Conservation (phyloP, 2,113 vertebrate species). For the Bungarus multicinctus region DNA sequence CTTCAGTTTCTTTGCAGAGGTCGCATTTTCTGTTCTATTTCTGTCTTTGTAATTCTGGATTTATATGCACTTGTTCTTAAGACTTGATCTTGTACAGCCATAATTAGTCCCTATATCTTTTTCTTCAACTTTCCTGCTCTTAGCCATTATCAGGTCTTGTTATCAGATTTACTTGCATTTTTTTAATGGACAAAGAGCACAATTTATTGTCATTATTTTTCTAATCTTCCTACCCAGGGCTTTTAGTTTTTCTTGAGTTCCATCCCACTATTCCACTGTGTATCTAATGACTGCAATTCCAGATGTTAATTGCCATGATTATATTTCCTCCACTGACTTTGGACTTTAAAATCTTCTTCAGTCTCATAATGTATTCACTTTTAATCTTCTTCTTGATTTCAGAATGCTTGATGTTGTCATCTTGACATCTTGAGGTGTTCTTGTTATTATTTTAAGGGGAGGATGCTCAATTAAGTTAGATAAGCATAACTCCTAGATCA, state of each 20-base stretch:
- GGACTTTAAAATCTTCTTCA: background rate
- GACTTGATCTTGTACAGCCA: background rate
- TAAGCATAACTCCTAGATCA: background rate
- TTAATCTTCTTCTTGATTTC: background rate
- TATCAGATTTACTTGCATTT: background rate
- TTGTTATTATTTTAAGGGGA: background rate
- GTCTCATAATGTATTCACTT: background rate
- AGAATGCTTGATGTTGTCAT: background rate
- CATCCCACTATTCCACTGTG: background rate
- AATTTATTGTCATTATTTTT: background rate
- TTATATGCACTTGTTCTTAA: background rate
- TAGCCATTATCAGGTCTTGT: background rate
- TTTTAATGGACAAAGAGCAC: background rate
- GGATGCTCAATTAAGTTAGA: background rate
- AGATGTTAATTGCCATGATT: background rate
- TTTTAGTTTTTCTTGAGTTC: background rate
- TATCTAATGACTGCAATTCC: background rate
- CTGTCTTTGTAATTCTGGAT: background rate
- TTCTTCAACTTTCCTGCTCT: background rate
- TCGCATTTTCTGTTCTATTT: background rate
- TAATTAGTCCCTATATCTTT: background rate
- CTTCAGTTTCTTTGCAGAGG: background rate
- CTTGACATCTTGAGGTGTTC: background rate
- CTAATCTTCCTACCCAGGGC: background rate
- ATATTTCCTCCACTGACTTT: background rate